Evolutionary conservation across 2,888 invertebrate species (phyloP), one percentile per base, ranked within the genome.

Genomic region (Amphipyra tragopoginis): DNA sequence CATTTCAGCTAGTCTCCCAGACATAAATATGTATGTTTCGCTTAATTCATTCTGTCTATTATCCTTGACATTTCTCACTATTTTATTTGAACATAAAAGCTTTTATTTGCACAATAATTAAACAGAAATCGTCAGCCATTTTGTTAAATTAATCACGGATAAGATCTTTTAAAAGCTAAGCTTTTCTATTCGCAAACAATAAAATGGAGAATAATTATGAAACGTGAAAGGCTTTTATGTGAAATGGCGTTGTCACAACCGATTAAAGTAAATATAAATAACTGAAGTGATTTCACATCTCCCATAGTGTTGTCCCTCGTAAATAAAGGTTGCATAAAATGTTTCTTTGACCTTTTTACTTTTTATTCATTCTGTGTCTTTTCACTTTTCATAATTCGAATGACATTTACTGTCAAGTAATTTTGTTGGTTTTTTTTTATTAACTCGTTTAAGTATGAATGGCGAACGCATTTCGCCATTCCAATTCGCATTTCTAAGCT

Each of bases 381-480:
- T 67, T 75, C 60, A 58, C 57, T 66, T 73, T 77, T 74, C 39
- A 54, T 63, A 47, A 52, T 68, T 78, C 47, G 21, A 21, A 54
- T 79, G 68, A 21, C 76, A 75, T 77, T 77, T 68, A 50, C 47
- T 29, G 43, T 67, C 72, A 49, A 61, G 58, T 54, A 67, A 75
- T 56, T 58, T 43, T 1, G 21, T 21, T 21, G 21, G 21, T 21
- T 21, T 53, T 57, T 55, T 43, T 72, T 52, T 48, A 49, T 53
- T 36, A 38, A 39, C 40, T 15, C 38, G 26, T 49, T 50, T 49
- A 49, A 47, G 34, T 51, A 21, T 11, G n/a, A 21, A 33, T 29
- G 26, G 13, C 39, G 10, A 36, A 11, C 2, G 14, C 14, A 42
- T 55, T 53, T 36, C 14, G 48, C 11, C 10, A 52, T 48, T 33